These are phyloP conservation scores for Orthosia cruda DNA, from an alignment of 2,888 invertebrate species.

Conservation along the genomic window DNA sequence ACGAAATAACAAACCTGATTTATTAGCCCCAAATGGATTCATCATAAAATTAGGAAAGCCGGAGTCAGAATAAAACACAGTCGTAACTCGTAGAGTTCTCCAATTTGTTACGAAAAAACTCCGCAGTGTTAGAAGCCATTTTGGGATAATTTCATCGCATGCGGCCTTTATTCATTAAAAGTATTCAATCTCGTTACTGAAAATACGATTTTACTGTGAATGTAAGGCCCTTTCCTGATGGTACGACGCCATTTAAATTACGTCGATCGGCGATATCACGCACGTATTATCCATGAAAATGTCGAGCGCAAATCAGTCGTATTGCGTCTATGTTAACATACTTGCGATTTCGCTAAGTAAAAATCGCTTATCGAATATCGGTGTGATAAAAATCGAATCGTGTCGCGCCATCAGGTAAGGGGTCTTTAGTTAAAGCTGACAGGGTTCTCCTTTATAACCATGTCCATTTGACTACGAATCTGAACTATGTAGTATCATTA, in stretches of 20 bases:
- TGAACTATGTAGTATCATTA: no score
- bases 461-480: no score
- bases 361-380: no score
- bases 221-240: neutral
- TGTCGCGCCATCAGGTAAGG: no score
- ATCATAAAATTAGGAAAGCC: constrained; percentile 69
- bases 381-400: no score
- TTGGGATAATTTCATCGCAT: constrained; percentile 59
- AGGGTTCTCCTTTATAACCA: neutral
- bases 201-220: neutral
- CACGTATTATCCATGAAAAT: no score
- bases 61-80: constrained; percentile 69
- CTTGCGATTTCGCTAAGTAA: no score
- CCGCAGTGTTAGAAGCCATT: constrained; percentile 57
- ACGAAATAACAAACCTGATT: constrained; percentile 69
- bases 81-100: constrained; percentile 66
- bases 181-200: constrained; percentile 44
- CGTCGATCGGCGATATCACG: no score
- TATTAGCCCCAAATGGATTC: constrained; percentile 73
- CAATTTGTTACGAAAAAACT: constrained; percentile 68
- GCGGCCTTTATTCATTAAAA: constrained; percentile 48
- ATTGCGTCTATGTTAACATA: no score
- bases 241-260: no score
- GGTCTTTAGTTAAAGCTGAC: neutral
- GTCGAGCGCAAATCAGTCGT: no score